Conservation (phyloP, 2,888 invertebrate species). For the Morpho helenor region DNA sequence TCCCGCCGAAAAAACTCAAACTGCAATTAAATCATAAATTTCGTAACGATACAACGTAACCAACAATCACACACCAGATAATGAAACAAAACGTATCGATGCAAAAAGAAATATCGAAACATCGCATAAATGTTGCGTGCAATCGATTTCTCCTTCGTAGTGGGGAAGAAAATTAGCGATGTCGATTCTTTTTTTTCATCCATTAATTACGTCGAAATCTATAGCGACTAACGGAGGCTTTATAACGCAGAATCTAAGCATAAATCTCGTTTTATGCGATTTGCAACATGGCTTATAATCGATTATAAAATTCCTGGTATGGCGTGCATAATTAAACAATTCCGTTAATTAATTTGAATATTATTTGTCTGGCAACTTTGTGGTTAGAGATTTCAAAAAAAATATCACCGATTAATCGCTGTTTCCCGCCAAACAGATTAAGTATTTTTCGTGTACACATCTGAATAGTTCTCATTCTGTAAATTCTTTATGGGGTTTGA, state of each 20-base stretch:
- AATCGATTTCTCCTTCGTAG: constrained; percentile 45
- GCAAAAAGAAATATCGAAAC: constrained; percentile 38
- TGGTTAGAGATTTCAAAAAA: not conserved
- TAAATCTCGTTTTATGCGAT: constrained; percentile 47
- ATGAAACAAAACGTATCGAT: constrained; percentile 69
- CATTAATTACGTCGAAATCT: constrained; percentile 35
- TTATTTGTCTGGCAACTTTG: constrained; percentile 21
- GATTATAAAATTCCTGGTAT: constrained; percentile 39
- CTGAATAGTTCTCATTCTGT: constrained; percentile 32
- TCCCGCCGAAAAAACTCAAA: constrained; percentile 46
- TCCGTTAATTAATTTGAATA: constrained; percentile 44
- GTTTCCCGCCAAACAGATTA: not conserved
- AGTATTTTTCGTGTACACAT: constrained; percentile 13
- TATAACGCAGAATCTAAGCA: constrained; percentile 42
- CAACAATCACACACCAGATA: constrained; percentile 75
- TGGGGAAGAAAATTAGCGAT: constrained; percentile 50
- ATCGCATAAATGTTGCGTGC: constrained; percentile 54
- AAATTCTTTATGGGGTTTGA: constrained; percentile 34
- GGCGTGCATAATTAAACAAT: constrained; percentile 40
- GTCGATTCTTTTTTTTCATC: constrained; percentile 12
- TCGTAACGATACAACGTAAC: constrained; percentile 67
- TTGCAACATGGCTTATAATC: constrained; percentile 40
- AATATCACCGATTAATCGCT: too few species aligned
- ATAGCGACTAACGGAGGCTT: constrained; percentile 35
- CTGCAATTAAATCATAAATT: constrained; percentile 77